Evolutionary conservation across 2,888 invertebrate species (phyloP), one percentile per base, ranked within the genome.

Genomic region (Rhamphomyia laevipes): DNA sequence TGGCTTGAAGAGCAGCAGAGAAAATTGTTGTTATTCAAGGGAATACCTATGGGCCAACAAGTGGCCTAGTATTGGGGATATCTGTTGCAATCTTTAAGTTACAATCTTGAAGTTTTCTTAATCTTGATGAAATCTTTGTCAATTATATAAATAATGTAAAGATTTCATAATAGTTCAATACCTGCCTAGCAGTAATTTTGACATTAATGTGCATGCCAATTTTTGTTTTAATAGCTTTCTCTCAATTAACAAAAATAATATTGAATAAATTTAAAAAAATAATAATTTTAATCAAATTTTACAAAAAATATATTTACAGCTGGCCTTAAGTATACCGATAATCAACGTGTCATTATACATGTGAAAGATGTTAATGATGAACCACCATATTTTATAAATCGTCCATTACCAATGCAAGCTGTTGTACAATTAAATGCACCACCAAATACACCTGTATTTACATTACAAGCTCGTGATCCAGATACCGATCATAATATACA

Each of bases 281-380:
- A 16, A 38, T 16, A 47, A 35, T 47, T 21, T 16, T 16, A 27
- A 21, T 21, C 18, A 43, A n/a, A n/a, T 33, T 16, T 43, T 21
- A 37, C 21, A 37, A 43, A 7, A 41, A 41, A 17, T 53, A 47
- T 49, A 42, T 48, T 52, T 62, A 63, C 59, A 68, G 68, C 67
- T 59, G 69, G 42, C 3, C 65, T 67, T 53, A 69, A 81, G 51
- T 81, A 93, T 69, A 92, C 92, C 59, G 94, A 95, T 76, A 90
- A 90, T 72, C 90, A 94, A 69, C 82, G 94, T 46, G 91, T 95
- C 47, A 93, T 92, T 58, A 91, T 96, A 65, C 89, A 88, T 70
- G 87, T 96, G 57, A 87, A 89, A 65, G 95, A 96, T 70, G 88
- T 94, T 47, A 96, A 96, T 73, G 96, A 97, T 68, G 97, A 97